Conservation (phyloP, 2,888 invertebrate species). For the Xanthorhoe spadicearia region DNA sequence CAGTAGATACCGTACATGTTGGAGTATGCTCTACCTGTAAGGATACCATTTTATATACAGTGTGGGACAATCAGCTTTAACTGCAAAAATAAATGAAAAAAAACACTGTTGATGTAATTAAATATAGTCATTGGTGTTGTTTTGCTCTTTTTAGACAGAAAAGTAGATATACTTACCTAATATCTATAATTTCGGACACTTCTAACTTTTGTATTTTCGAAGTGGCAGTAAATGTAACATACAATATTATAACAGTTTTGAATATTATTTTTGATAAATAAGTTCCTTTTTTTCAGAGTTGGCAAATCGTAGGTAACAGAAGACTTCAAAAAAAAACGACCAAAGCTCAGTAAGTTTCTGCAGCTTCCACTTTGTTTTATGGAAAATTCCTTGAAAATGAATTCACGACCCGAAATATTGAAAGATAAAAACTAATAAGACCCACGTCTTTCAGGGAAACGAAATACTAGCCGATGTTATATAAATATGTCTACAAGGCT, state of each 20-base stretch:
- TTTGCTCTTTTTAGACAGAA: no score
- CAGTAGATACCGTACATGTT: slow-evolving; percentile 92
- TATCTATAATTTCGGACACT: no score
- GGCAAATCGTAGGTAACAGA: neutral
- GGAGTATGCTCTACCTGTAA: slow-evolving; percentile 87
- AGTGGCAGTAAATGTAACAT: no score
- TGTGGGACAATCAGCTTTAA: no score
- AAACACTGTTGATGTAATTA: no score
- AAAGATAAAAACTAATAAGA: neutral
- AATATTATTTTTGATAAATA: no score
- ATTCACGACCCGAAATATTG: neutral
- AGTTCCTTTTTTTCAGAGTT: neutral
- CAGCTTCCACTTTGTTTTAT: neutral
- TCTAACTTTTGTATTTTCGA: no score
- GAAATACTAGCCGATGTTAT: neutral
- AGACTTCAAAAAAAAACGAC: neutral
- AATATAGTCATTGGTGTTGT: no score
- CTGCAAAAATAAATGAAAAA: no score
- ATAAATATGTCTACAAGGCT: neutral
- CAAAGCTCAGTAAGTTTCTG: neutral
- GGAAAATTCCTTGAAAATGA: neutral
- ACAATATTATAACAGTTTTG: no score
- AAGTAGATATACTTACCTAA: no score
- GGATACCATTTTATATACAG: neutral
- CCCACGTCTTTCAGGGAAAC: neutral